Conservation (phyloP, 2,797 vertebrate genomes). For the Selene dorsalis region DNA sequence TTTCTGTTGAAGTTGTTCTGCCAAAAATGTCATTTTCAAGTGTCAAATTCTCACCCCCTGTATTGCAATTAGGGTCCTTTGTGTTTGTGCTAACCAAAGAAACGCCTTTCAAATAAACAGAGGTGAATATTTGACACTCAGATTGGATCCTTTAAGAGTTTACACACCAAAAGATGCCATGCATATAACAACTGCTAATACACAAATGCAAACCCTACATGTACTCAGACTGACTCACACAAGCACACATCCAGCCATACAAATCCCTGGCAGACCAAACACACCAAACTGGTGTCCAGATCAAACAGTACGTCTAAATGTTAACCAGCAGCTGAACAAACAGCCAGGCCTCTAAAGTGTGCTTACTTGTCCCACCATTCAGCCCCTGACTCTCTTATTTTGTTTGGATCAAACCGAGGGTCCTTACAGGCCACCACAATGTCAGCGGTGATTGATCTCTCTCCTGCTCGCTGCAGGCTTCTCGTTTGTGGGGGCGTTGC, state of each 20-base stretch:
- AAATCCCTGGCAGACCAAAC: conserved; percentile 17
- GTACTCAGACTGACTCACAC: conserved; percentile 9
- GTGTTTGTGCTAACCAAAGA: not conserved
- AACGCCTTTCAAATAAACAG: not conserved
- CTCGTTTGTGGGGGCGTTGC: conserved; percentile 57
- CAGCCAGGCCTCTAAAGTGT: conserved; percentile 65
- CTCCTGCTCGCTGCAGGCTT: conserved; percentile 48
- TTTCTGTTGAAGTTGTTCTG: not conserved
- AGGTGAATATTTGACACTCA: not conserved
- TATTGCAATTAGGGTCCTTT: conserved; percentile 16
- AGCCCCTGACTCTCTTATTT: conserved; percentile 69
- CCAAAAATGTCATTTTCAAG: not conserved
- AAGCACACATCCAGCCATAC: conserved; percentile 16
- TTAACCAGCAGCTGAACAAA: conserved; percentile 83
- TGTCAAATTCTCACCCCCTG: conserved; percentile 7
- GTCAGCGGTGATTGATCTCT: conserved; percentile 77
- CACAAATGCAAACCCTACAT: not conserved
- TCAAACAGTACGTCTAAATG: conserved; percentile 70
- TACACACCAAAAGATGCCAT: not conserved
- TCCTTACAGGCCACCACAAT: conserved; percentile 68
- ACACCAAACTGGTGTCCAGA: conserved; percentile 65
- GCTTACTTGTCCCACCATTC: conserved; percentile 70
- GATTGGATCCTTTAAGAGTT: not conserved
- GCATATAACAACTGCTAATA: not conserved
- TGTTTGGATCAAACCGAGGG: conserved; percentile 69